Conservation (phyloP, 2,797 vertebrate genomes). For the Dendrocincla fuliginosa region DNA sequence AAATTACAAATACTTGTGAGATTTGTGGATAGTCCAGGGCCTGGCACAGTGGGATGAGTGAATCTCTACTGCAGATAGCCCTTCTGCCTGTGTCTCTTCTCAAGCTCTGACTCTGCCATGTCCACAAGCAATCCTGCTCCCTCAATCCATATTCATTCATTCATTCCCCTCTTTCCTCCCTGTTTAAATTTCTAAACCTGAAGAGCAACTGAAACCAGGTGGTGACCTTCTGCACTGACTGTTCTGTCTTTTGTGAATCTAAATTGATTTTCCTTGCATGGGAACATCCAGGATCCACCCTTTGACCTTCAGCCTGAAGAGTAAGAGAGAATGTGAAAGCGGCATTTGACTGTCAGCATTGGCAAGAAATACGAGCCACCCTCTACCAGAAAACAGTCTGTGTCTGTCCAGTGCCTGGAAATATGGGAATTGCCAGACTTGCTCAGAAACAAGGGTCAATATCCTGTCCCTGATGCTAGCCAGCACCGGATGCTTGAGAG, state of each 20-base stretch:
- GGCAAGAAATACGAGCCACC: conserved; percentile 42
- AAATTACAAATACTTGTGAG: background rate
- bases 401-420: conserved; percentile 39
- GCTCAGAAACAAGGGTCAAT: background rate
- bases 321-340: conserved; percentile 25
- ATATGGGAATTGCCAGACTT: conserved; percentile 21
- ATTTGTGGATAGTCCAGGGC: background rate
- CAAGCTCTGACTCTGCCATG: background rate
- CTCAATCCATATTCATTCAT: background rate
- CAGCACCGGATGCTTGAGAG: conserved; percentile 27
- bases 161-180: background rate
- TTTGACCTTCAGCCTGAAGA: conserved; percentile 51
- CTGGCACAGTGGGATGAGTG: background rate
- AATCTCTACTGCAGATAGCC: background rate
- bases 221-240: conserved; percentile 29
- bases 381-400: conserved; percentile 14
- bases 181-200: background rate
- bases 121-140: background rate
- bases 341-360: background rate
- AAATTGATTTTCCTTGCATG: conserved; percentile 63
- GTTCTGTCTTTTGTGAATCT: conserved; percentile 31
- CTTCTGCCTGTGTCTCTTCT: background rate
- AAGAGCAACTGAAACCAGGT: background rate
- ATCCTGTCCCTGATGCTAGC: conserved; percentile 11
- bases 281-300: conserved; percentile 48